Evolutionary conservation across 2,113 vertebrate species (phyloP).

Genomic region (Oenanthe melanoleuca): DNA sequence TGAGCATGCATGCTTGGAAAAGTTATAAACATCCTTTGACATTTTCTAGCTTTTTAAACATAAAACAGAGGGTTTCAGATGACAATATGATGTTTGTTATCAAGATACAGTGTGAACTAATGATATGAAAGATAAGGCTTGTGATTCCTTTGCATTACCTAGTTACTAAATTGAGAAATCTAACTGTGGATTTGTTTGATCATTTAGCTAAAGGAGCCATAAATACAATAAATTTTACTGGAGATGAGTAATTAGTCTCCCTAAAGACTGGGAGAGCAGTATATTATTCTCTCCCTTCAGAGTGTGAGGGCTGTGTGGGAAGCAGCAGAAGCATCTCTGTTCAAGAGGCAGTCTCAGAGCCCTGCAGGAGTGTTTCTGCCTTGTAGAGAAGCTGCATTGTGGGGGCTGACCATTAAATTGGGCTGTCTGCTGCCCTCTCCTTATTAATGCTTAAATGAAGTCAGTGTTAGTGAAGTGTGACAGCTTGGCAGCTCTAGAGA

Average conservation of each 20-base stretch:
- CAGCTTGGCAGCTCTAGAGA: neutral
- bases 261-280: neutral
- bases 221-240: neutral
- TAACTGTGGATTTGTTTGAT: neutral
- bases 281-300: neutral
- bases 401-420: neutral
- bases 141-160: neutral
- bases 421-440: neutral
- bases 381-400: neutral
- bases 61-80: neutral
- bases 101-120: neutral
- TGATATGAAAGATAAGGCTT: neutral
- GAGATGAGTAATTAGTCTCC: neutral
- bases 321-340: neutral
- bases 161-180: neutral
- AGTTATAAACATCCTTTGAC: neutral
- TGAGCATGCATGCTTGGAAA: neutral
- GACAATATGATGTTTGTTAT: neutral
- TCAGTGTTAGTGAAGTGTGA: neutral
- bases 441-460: neutral
- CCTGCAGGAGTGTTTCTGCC: neutral
- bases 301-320: rapidly evolving
- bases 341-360: neutral
- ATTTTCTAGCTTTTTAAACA: neutral
- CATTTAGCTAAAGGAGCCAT: neutral